Evolutionary conservation across 2,797 vertebrate genomes (phyloP).

Genomic region (Selene dorsalis): DNA sequence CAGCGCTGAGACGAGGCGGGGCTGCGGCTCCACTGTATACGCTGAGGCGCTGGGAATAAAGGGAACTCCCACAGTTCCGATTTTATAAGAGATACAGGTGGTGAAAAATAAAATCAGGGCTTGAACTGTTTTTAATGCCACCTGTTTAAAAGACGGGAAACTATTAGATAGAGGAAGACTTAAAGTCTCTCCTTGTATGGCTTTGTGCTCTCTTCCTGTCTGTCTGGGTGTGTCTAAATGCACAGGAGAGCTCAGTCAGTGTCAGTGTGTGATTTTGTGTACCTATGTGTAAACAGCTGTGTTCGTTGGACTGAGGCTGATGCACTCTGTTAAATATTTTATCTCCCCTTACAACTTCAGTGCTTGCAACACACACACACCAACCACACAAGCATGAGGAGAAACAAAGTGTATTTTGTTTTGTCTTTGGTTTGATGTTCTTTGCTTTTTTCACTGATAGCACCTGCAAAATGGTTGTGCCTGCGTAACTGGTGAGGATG

Average conservation of each 20-base stretch:
- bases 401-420: constrained; percentile 23
- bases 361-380: constrained; percentile 25
- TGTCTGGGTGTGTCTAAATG: constrained; percentile 16
- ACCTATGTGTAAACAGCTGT: constrained; percentile 73
- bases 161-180: constrained; percentile 5
- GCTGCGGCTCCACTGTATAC: neutral
- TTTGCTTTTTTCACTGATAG: constrained; percentile 28
- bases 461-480: constrained; percentile 6
- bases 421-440: constrained; percentile 16
- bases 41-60: neutral
- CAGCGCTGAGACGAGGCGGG: neutral
- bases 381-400: constrained; percentile 3
- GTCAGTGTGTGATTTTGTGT: constrained; percentile 33
- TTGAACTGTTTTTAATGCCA: neutral
- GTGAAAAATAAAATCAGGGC: neutral
- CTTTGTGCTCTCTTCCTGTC: constrained; percentile 23
- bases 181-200: constrained; percentile 12
- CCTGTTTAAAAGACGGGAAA: neutral
- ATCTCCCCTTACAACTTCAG: constrained; percentile 61
- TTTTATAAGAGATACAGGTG: neutral
- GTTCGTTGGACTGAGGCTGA: constrained; percentile 76
- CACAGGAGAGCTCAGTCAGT: constrained; percentile 24
- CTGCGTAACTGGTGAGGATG: constrained; percentile 30
- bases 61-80: neutral
- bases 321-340: constrained; percentile 81